These are phyloP conservation scores for Manis javanica DNA, from an alignment of 2,797 vertebrate genomes.

Conservation along the genomic window DNA sequence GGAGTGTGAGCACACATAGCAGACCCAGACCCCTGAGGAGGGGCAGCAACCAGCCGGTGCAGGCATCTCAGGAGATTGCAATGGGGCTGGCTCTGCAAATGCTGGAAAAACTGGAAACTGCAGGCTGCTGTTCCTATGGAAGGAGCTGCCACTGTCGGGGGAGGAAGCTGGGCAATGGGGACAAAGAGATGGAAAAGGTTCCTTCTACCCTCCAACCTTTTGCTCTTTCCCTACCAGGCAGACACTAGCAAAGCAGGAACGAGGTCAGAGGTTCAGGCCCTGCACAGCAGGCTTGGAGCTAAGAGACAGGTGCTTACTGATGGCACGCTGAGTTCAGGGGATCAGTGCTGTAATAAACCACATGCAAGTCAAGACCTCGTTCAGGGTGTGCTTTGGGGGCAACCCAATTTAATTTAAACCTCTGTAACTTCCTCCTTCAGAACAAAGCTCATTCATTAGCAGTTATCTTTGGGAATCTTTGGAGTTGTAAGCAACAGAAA, in stretches of 20 bases:
- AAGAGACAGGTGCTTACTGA: background rate
- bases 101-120: background rate
- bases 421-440: background rate
- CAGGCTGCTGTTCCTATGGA: background rate
- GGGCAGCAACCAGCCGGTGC: background rate
- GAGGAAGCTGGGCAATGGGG: background rate
- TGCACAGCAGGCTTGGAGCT: background rate
- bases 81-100: background rate
- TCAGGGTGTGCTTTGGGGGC: background rate
- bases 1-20: background rate
- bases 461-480: background rate
- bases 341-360: background rate
- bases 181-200: background rate
- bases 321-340: background rate
- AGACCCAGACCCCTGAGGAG: background rate
- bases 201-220: background rate
- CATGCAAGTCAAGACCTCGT: background rate
- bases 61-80: background rate
- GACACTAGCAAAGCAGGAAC: background rate
- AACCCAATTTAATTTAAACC: background rate
- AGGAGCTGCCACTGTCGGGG: background rate
- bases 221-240: background rate
- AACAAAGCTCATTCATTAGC: background rate
- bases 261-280: background rate
- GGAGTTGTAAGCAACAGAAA: background rate